Evolutionary conservation across 2,797 vertebrate genomes (phyloP).

Genomic region (Acridotheres tristis): DNA sequence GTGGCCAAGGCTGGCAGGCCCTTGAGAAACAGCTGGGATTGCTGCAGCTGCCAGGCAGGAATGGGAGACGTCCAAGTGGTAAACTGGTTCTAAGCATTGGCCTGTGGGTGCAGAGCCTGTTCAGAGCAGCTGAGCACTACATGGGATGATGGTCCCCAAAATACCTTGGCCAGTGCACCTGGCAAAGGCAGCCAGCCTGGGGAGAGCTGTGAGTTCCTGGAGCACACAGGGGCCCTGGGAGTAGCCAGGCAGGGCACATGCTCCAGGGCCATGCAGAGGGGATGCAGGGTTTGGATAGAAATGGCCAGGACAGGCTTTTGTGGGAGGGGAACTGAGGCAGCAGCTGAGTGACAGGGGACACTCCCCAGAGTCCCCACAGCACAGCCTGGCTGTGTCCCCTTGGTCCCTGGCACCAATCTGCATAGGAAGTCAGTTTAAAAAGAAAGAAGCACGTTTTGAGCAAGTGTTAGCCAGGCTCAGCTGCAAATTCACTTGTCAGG

Average conservation of each 20-base stretch:
- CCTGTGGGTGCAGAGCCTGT: fast-evolving
- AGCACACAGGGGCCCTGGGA: neutral
- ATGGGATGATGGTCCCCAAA: neutral
- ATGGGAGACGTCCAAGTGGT: neutral
- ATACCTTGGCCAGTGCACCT: fast-evolving
- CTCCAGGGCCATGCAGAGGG: fast-evolving
- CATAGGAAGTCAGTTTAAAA: neutral
- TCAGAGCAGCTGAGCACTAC: fast-evolving
- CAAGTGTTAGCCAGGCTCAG: neutral
- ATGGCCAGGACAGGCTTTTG: fast-evolving
- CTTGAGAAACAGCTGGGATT: neutral
- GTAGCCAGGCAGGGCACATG: fast-evolving
- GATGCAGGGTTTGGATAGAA: neutral
- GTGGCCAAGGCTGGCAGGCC: neutral
- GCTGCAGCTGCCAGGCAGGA: neutral
- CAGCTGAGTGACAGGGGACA: neutral
- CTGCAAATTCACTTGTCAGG: slow-evolving; percentile 1
- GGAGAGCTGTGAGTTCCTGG: fast-evolving
- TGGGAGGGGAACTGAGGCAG: neutral
- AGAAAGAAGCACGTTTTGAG: neutral
- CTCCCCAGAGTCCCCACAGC: fast-evolving
- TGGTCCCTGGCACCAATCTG: neutral
- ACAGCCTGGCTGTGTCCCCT: neutral
- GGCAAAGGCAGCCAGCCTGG: neutral
- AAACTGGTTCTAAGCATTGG: neutral